A percentile compares a stretch with the other conserved stretches of the same genome.
Conservation (phyloP, 2,888 invertebrate genomes). For the Eledona agricola region DNA sequence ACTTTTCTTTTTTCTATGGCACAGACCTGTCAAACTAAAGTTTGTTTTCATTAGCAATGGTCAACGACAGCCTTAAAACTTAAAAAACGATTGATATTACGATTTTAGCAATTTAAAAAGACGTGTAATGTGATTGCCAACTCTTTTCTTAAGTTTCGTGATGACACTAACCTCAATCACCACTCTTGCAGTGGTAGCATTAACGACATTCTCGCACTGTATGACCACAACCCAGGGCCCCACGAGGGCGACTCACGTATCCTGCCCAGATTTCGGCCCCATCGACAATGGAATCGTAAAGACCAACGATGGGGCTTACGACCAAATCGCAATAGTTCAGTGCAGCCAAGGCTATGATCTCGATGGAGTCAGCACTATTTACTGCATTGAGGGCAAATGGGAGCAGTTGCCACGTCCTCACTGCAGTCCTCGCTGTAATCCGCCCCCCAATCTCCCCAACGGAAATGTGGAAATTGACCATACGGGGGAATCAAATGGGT, state of each 20-base stretch:
- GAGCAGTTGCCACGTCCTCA: conserved; percentile 40
- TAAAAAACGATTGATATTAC: not conserved
- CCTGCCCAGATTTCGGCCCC: conserved; percentile 48
- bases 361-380: conserved; percentile 54
- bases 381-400: conserved; percentile 58
- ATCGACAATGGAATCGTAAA: conserved; percentile 41
- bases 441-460: conserved; percentile 56
- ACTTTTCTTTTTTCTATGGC: too few relatives aligned
- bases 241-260: conserved; percentile 1
- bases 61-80: too few relatives aligned
- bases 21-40: not conserved
- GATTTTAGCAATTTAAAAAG: not conserved
- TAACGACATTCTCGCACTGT: not conserved
- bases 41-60: too few relatives aligned
- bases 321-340: conserved; percentile 44
- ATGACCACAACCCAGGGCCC: not conserved
- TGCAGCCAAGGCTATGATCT: conserved; percentile 57
- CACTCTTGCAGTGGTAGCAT: conserved; percentile 5
- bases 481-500: conserved; percentile 46
- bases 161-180: conserved; percentile 20
- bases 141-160: not conserved
- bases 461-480: conserved; percentile 54
- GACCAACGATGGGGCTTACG: conserved; percentile 9
- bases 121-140: conserved; percentile 16
- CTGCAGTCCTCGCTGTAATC: conserved; percentile 53